Evolutionary conservation across 1,140 invertebrate species (phyloP).

Genomic region (Nephila pilipes): DNA sequence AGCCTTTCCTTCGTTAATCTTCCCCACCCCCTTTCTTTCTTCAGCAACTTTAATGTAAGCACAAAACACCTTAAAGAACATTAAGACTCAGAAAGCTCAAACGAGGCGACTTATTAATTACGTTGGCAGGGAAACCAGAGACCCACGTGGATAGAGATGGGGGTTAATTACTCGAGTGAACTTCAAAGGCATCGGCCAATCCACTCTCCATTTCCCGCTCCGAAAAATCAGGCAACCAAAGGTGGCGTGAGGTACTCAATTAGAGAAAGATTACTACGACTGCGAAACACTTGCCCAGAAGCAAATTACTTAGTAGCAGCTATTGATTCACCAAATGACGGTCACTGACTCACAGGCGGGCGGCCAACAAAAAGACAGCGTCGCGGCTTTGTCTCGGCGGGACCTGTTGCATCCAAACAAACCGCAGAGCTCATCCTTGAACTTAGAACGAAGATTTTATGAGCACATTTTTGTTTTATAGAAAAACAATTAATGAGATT

Average conservation of each 20-base stretch:
- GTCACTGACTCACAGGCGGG: slow-evolving; percentile 43
- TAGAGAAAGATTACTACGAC: slow-evolving; percentile 46
- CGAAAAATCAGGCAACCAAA: not conserved
- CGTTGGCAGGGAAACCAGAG: too few relatives aligned
- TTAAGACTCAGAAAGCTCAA: too few relatives aligned
- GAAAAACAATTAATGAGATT: too few relatives aligned
- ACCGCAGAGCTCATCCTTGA: not conserved
- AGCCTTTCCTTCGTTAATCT: too few relatives aligned
- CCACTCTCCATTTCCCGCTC: not conserved
- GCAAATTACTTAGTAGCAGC: slow-evolving; percentile 44
- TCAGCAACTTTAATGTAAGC: too few relatives aligned
- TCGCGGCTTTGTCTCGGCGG: not conserved
- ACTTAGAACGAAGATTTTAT: not conserved
- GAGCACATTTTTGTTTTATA: too few relatives aligned
- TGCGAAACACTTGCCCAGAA: slow-evolving; percentile 18
- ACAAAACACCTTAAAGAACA: too few relatives aligned
- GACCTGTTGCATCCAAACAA: not conserved
- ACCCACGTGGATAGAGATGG: not conserved
- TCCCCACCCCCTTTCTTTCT: too few relatives aligned
- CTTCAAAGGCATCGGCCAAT: slow-evolving; percentile 2
- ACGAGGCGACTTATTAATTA: too few relatives aligned
- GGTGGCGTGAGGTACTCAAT: slow-evolving; percentile 34
- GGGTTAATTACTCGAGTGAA: not conserved
- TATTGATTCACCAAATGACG: slow-evolving; percentile 28
- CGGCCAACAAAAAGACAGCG: not conserved